These are phyloP conservation scores for Pachyrhynchus sulphureomaculatus DNA, from an alignment of 1,140 invertebrate species.

Conservation along the genomic window DNA sequence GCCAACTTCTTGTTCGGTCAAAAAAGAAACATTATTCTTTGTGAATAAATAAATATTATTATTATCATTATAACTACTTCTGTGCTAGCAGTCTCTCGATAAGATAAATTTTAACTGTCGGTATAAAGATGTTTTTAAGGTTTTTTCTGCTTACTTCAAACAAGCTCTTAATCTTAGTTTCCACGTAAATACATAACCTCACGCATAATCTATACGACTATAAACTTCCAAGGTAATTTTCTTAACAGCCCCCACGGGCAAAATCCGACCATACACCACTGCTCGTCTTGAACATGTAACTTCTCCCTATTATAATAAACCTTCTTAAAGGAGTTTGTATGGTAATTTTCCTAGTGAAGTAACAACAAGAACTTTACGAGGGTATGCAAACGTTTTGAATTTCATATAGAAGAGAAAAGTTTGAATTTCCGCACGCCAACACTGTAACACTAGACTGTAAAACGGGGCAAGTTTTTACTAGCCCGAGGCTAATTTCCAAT, in stretches of 20 bases:
- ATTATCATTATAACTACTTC: too few relatives aligned
- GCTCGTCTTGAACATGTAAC: constrained; percentile 13
- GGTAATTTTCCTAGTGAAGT: constrained; percentile 21
- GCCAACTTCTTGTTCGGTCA: too few relatives aligned
- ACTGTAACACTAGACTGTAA: constrained; percentile 3
- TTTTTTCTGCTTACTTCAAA: too few relatives aligned
- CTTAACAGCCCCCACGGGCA: constrained; percentile 16
- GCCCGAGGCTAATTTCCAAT: constrained; percentile 15
- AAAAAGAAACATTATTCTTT: too few relatives aligned
- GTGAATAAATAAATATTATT: too few relatives aligned
- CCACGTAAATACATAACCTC: not conserved
- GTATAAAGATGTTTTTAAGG: too few relatives aligned
- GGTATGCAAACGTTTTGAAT: constrained; percentile 15
- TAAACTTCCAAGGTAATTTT: constrained; percentile 23
- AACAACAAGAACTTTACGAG: constrained; percentile 24
- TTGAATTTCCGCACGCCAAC: not conserved
- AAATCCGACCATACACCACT: constrained; percentile 23
- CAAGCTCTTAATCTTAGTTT: too few relatives aligned
- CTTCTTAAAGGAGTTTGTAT: constrained; percentile 27
- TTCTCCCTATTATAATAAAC: constrained; percentile 27
- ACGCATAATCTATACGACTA: constrained; percentile 15
- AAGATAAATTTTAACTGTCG: too few relatives aligned
- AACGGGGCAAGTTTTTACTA: constrained; percentile 8
- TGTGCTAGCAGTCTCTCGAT: too few relatives aligned
- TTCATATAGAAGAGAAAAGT: constrained; percentile 12